Percentiles rank a stretch among this genome's conserved stretches.
These are phyloP conservation scores for Phoeniculus purpureus DNA, from an alignment of 2,797 vertebrate genomes.

Conservation along the genomic window DNA sequence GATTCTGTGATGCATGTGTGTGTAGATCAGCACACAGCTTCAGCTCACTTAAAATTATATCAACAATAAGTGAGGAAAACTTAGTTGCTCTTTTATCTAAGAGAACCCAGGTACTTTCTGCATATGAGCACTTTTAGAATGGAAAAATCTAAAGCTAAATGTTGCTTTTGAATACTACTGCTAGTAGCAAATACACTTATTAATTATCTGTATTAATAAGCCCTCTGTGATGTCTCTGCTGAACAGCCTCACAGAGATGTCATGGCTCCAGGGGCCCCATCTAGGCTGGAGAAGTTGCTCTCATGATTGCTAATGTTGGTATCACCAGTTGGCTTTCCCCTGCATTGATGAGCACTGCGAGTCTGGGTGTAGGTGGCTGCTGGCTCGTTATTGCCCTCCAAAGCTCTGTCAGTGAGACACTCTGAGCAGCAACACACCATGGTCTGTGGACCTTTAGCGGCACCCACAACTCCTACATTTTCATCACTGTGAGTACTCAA, in stretches of 20 bases:
- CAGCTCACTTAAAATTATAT: background rate
- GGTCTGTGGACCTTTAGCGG: background rate
- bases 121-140: background rate
- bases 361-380: background rate
- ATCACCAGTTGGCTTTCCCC: background rate
- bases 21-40: background rate
- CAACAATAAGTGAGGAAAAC: background rate
- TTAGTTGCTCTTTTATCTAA: background rate
- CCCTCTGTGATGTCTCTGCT: background rate
- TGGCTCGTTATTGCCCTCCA: background rate
- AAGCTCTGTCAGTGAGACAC: background rate
- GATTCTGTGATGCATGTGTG: rapidly evolving
- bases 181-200: background rate
- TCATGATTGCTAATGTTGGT: background rate
- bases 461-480: background rate
- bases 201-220: background rate
- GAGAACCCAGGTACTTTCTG: background rate
- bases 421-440: background rate
- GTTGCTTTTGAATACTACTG: background rate
- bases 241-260: background rate
- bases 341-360: background rate
- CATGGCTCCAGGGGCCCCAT: background rate
- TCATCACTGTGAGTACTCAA: rapidly evolving
- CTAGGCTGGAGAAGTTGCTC: background rate
- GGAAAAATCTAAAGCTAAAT: background rate